Percentiles rank a stretch among this genome's conserved stretches.
These are phyloP conservation scores for Ciconia stormi DNA, from an alignment of 2,113 vertebrate genomes.

Conservation along the genomic window DNA sequence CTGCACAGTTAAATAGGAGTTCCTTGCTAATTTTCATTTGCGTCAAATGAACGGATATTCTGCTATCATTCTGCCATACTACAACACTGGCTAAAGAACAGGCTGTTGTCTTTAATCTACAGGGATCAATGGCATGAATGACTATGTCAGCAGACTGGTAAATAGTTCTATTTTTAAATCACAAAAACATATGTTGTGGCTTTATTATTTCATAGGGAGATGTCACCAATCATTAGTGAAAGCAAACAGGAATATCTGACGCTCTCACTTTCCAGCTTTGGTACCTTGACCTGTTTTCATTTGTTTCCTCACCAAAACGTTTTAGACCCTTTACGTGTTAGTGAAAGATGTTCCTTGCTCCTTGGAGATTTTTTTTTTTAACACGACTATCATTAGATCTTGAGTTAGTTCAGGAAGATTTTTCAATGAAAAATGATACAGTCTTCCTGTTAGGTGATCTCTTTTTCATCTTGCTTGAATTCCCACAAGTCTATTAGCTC, in stretches of 20 bases:
- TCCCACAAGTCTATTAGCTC: not conserved
- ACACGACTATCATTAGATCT: not conserved
- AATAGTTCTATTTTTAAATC: not conserved
- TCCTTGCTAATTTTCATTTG: not conserved
- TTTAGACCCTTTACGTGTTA: not conserved
- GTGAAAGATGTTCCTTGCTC: not conserved
- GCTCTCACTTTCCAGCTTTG: not conserved
- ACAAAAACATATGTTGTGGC: not conserved
- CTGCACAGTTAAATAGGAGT: not conserved
- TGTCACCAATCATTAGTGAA: not conserved
- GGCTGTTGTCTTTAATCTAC: not conserved
- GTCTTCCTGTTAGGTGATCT: not conserved
- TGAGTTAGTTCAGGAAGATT: not conserved
- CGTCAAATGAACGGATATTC: not conserved
- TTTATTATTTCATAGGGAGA: not conserved
- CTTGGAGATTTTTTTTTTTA: not conserved
- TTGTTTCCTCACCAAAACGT: not conserved
- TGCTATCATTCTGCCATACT: not conserved
- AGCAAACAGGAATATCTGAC: not conserved
- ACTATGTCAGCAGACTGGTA: not conserved
- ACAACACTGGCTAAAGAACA: not conserved
- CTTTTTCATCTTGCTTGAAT: not conserved
- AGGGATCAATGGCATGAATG: not conserved
- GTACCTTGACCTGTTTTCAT: not conserved
- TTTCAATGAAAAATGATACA: not conserved